Evolutionary conservation across 2,888 invertebrate species (phyloP), one percentile per base, ranked within the genome.

Genomic region (Apocheima hispidaria): DNA sequence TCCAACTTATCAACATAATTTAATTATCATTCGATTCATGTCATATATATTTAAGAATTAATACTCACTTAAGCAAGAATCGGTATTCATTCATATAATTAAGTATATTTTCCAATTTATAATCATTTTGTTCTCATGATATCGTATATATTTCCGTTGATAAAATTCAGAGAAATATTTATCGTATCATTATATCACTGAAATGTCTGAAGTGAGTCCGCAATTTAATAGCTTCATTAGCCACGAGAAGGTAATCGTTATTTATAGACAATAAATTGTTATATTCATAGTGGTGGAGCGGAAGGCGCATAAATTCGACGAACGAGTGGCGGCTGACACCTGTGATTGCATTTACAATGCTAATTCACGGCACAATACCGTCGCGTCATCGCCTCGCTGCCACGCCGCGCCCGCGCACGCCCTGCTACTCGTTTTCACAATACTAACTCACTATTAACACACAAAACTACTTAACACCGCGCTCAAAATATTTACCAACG

Each of bases 281-380:
- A 80, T 86, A 86, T 88, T 87, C 84, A 84, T 84, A 84, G 82
- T 86, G 84, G 78, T 79, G 75, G 79, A 83, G 86, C 84, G 86
- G 87, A 87, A 87, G 87, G 88, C 83, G 86, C 87, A 90, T 92
- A 92, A 90, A 92, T 90, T 87, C 84, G 86, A 85, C 82, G 83
- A 83, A 84, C 88, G 85, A 87, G 84, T 88, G 86, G 83, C 85
- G 82, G 82, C 83, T 88, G 91, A 92, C 91, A 92, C 88, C 92
- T 92, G 89, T 91, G 92, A 92, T 92, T 92, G 90, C 92, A 92
- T 92, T 91, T 91, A 92, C 92, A 92, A 88, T 92, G 92, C 92
- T 92, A 92, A 92, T 92, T 87, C 88, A 78, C 83, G 81, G 82
- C 81, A 84, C 86, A 87, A 86, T 85, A 87, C 87, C 87, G 82